Base-by-base conservation (phyloP, 2,113 vertebrate genomes). In the Notothenia rossii region DNA sequence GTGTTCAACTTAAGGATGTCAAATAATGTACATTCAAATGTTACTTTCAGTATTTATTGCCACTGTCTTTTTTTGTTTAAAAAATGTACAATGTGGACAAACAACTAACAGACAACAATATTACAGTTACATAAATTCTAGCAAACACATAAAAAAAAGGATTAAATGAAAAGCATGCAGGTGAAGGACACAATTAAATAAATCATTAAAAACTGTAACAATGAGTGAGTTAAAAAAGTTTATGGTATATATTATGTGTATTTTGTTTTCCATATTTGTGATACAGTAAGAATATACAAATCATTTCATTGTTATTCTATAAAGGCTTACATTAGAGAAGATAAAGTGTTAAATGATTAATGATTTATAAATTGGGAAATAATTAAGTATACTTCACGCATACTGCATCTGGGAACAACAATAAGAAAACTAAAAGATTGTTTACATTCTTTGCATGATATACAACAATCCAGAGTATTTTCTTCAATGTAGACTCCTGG, bases 381-480 rank as follows among this genome's bases (percentile, higher is more conserved):
- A 0, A 54, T 60, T n/a, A 22, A 61, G 2, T 64, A 40, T 2
- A 17, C 5, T 61, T 54, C 22, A 62, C 58, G 2, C 25, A 48
- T 25, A 1, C 10, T 25, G 25, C 29, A 20, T 48, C 25, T 45
- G 49, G 1, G 9, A 55, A 33, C 18, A 14, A 22, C 6, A 64
- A 12, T 14, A 53, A 36, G 60, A 20, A 48, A 15, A 56, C 10
- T 6, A 20, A 64, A 11, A 29, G 10, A 49, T 22, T 17, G 33
- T 50, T 61, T 0, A 43, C 22, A 87, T 77, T 70, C 10, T 82
- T 73, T 56, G 22, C 15, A 7, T 20, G 8, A 10, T 55, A 59
- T 33, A 7, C 12, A 58, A 10, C 22, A 50, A n/a, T 3, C 20
- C 59, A 59, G 12, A 50, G 11, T 17, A 83, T 84, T 50, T 50